phyloP scores from a whole-genome alignment of 1,140 invertebrate genomes.

The Pectinophora gossypiella region DNA sequence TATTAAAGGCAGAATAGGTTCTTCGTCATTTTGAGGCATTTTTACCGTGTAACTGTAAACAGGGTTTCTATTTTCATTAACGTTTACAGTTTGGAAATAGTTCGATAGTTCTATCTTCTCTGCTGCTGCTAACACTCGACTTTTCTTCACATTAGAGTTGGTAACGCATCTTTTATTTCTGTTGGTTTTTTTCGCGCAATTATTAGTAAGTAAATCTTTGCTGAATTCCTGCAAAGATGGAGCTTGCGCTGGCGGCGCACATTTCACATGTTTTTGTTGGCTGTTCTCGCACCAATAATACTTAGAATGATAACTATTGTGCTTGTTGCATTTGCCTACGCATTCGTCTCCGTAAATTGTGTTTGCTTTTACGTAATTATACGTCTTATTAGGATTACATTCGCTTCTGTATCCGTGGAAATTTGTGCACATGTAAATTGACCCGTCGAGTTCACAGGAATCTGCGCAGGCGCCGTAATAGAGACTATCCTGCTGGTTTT shows the following conservation, averaged over 20 bases:
- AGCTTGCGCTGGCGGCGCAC: not conserved
- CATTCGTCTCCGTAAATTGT: not conserved
- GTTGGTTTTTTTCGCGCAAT: not conserved
- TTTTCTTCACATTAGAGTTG: not conserved
- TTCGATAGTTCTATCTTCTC: not conserved
- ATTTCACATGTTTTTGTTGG: not conserved
- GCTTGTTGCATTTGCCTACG: not conserved
- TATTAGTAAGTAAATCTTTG: not conserved
- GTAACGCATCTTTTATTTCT: not conserved
- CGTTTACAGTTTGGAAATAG: not conserved
- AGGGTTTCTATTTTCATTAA: not conserved
- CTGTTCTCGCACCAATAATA: not conserved
- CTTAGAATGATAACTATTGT: not conserved
- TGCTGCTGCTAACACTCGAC: not conserved
- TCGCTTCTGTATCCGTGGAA: not conserved
- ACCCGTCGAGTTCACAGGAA: not conserved
- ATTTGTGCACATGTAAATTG: not conserved
- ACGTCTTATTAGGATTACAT: not conserved
- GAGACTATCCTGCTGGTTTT: not conserved
- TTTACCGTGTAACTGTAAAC: not conserved
- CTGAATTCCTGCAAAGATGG: not conserved
- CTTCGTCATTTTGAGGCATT: not conserved
- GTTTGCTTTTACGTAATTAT: not conserved
- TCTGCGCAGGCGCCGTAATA: not conserved
- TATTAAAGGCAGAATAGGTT: not conserved